A percentile compares a stretch with the other conserved stretches of the same genome.
These are phyloP conservation scores for Athrips mouffetella DNA, from an alignment of 2,888 invertebrate genomes.

Conservation along the genomic window DNA sequence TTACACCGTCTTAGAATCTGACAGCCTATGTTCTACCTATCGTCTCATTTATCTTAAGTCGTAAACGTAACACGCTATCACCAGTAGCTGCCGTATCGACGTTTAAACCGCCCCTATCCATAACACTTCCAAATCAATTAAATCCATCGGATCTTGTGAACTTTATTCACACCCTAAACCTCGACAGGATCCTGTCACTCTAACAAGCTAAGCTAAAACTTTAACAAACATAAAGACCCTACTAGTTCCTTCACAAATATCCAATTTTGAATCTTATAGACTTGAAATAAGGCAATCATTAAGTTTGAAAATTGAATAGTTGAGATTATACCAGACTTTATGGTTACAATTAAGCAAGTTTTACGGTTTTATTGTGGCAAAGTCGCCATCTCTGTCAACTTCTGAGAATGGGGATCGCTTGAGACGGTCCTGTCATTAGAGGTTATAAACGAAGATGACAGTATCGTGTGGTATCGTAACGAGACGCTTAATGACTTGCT, in stretches of 20 bases:
- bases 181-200: conserved; percentile 41
- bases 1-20: no score
- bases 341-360: conserved; percentile 62
- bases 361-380: conserved; percentile 63
- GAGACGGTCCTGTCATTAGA: conserved; percentile 56
- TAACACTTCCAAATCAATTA: conserved; percentile 48
- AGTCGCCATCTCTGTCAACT: conserved; percentile 61
- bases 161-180: conserved; percentile 42
- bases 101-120: conserved; percentile 33
- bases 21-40: conserved; percentile 5
- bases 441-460: conserved; percentile 67
- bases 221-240: conserved; percentile 15
- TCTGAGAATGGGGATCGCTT: conserved; percentile 55
- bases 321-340: conserved; percentile 52
- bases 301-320: neutral
- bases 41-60: neutral
- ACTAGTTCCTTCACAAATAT: neutral
- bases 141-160: conserved; percentile 34
- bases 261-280: conserved; percentile 15
- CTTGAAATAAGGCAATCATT: neutral
- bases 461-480: conserved; percentile 65
- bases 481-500: conserved; percentile 53
- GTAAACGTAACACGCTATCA: conserved; percentile 10
- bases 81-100: conserved; percentile 16
- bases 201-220: conserved; percentile 44